Conservation (phyloP, 2,888 invertebrate species). For the Drosophila subquinaria region DNA sequence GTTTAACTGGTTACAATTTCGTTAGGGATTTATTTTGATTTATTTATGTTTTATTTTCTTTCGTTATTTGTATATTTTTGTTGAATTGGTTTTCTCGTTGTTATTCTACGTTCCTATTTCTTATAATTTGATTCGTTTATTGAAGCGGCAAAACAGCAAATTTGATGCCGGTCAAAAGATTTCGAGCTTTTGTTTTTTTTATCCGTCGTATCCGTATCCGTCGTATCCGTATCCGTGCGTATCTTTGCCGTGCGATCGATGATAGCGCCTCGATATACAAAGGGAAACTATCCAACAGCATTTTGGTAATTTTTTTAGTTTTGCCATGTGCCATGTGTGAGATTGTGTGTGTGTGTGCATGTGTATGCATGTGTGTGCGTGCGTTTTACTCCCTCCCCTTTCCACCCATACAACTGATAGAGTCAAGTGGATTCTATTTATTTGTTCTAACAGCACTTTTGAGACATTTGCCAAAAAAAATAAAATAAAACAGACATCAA, state of each 20-base stretch:
- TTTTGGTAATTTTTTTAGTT: conserved; percentile 22
- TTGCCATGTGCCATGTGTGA: conserved; percentile 26
- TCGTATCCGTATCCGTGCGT: conserved; percentile 43
- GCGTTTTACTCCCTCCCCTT: conserved; percentile 5
- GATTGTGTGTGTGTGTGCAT: conserved; percentile 7
- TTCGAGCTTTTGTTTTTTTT: conserved; percentile 19
- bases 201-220: conserved; percentile 18
- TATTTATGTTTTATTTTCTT: not conserved
- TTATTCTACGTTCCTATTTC: conserved; percentile 2
- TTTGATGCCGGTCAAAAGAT: conserved; percentile 44
- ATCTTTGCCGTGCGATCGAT: conserved; percentile 45
- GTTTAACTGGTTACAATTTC: conserved; percentile 13
- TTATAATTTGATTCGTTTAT: conserved; percentile 15
- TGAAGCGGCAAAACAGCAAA: conserved; percentile 29
- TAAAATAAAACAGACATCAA: not conserved
- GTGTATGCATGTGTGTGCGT: not conserved
- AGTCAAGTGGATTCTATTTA: conserved; percentile 20
- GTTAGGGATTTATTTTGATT: not conserved
- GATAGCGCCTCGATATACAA: conserved; percentile 70
- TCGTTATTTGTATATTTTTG: conserved; percentile 8
- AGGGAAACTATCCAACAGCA: conserved; percentile 64
- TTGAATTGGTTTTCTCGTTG: conserved; percentile 10
- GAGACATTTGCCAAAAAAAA: conserved; percentile 28
- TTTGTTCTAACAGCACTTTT: conserved; percentile 33
- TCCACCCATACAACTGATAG: not conserved